These are phyloP conservation scores for Aplocera efformata DNA, from an alignment of 2,888 invertebrate genomes.

Conservation along the genomic window DNA sequence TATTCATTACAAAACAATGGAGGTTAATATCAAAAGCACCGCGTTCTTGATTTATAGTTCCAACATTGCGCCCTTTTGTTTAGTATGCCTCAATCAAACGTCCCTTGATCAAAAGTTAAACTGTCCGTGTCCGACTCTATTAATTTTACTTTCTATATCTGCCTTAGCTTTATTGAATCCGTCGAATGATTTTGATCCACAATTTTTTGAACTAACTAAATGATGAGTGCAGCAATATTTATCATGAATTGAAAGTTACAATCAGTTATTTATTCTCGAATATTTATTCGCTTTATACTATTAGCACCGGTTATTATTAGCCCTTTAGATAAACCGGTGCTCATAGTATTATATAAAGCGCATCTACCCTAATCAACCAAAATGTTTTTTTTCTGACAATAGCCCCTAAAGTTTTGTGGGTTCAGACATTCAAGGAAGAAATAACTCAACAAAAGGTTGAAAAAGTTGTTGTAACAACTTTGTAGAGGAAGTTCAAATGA, in stretches of 20 bases:
- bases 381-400: conserved; percentile 27
- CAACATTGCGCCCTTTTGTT: conserved; percentile 54
- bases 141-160: conserved; percentile 36
- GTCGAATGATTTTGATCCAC: too few species aligned
- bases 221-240: too few species aligned
- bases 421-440: conserved; percentile 44
- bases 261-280: too few species aligned
- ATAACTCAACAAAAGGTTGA: conserved; percentile 40
- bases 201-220: too few species aligned
- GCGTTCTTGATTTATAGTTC: conserved; percentile 65
- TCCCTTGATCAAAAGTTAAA: conserved; percentile 49
- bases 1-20: conserved; percentile 53
- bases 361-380: conserved; percentile 27
- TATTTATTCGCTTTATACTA: too few species aligned
- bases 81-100: conserved; percentile 48
- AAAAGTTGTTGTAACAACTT: conserved; percentile 41
- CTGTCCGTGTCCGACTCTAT: conserved; percentile 31
- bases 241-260: too few species aligned
- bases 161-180: conserved; percentile 5
- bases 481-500: conserved; percentile 40
- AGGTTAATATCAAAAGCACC: conserved; percentile 57
- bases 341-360: too few species aligned
- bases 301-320: too few species aligned
- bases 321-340: too few species aligned
- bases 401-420: conserved; percentile 21